Evolutionary conservation across 2,797 vertebrate species (phyloP).

Genomic region (Gymnoscopelus braueri): DNA sequence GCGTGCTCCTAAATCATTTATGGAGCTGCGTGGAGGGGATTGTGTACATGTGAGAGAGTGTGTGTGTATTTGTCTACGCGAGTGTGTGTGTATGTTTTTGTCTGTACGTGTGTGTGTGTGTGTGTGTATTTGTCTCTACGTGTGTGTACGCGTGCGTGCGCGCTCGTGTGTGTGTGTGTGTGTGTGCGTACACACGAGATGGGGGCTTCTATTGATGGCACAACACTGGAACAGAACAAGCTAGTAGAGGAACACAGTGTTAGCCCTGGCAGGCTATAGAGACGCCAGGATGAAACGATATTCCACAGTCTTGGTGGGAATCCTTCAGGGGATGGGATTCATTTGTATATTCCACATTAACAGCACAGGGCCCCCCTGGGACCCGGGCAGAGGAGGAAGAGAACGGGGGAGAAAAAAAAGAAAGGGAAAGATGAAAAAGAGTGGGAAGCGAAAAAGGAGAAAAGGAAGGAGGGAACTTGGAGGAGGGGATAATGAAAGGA

Average conservation of each 20-base stretch:
- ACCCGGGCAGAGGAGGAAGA: slow-evolving; percentile 9
- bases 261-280: background rate
- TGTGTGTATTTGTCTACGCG: slow-evolving; percentile 19
- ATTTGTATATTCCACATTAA: slow-evolving; percentile 45
- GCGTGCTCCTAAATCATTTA: slow-evolving; percentile 83
- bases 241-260: slow-evolving; percentile 16
- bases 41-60: slow-evolving; percentile 29
- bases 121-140: no score
- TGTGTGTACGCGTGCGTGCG: background rate
- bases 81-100: slow-evolving; percentile 12
- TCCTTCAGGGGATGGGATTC: slow-evolving; percentile 30
- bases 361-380: background rate
- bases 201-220: slow-evolving; percentile 42
- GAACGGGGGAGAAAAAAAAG: background rate
- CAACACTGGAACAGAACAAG: slow-evolving; percentile 51
- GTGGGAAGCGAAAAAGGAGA: slow-evolving; percentile 17
- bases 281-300: slow-evolving; percentile 31
- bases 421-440: slow-evolving; percentile 11
- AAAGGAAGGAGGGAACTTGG: slow-evolving; percentile 6
- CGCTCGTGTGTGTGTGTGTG: background rate
- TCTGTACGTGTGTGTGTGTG: background rate
- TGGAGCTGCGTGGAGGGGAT: slow-evolving; percentile 65
- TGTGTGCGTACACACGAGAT: background rate
- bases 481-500: background rate
- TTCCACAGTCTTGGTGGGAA: slow-evolving; percentile 39